Base-by-base conservation (phyloP, 2,888 invertebrate genomes). In the Seladonia tumulorum region DNA sequence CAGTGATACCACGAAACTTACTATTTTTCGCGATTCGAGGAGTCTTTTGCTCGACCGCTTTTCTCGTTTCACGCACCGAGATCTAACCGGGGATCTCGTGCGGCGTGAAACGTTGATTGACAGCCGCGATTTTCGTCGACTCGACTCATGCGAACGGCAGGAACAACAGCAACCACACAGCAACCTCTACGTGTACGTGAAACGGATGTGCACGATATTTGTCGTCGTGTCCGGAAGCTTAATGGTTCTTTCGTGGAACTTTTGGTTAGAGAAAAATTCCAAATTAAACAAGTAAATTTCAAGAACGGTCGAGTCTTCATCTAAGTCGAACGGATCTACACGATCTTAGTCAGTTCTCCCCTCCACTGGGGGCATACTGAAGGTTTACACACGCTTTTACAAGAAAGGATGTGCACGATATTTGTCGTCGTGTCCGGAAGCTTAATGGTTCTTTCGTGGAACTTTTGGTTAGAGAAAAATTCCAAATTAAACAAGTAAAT, bases 1-100 rank as follows among this genome's bases (percentile, higher is more conserved):
- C 66, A 87, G 90, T 90, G 86, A 89, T 80, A 76, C 73, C 73
- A 39, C 42, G 70, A 42, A 70, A 42, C 39, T 14, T 12, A 42
- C 39, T 39, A 10, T 35, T 18, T 39, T 42, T 63, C 63, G n/a
- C 7, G 22, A 5, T 70, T 70, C 42, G 39, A 39, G 10, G 10
- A n/a, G 35, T 35, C 68, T 35, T 18, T 70, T 12, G 18, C 12
- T 42, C 42, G n/a, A 12, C 70, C 10, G 22, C 22, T 39, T 22
- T 22, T n/a, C 39, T n/a, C n/a, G 42, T 35, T 68, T 39, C 68
- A 14, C 39, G 16, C 39, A 18, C 22, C 22, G 22, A 22, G 18
- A 39, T 68, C 22, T 2, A 68, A 7, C 35, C 22, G 4, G 22
- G 12, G n/a, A 57, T 57, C n/a, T 57, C 57, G 57, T 57, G 10